Conservation (phyloP, 2,797 vertebrate species). For the Sandelia bainsii region DNA sequence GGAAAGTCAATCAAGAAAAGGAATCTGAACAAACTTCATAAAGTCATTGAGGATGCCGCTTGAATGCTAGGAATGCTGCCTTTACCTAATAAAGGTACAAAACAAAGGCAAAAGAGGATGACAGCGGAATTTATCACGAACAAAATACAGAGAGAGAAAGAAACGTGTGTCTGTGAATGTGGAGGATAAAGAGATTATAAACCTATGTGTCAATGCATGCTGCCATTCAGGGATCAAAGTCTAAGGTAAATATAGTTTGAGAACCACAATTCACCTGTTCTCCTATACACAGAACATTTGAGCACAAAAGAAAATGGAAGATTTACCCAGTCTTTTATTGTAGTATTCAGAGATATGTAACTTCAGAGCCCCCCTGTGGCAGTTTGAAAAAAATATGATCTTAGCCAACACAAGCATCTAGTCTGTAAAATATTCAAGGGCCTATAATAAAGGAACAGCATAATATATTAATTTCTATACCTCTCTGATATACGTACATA, state of each 20-base stretch:
- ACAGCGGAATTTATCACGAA: conserved; percentile 66
- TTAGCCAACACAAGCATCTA: neutral
- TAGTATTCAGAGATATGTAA: neutral
- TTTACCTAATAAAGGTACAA: conserved; percentile 58
- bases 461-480: neutral
- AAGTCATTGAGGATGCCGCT: conserved; percentile 62
- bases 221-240: neutral
- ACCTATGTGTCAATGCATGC: neutral
- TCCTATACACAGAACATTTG: neutral
- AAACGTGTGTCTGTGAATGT: conserved; percentile 2
- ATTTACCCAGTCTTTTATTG: neutral
- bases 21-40: conserved; percentile 63
- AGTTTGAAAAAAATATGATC: neutral
- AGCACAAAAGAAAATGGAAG: neutral
- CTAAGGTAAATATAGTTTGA: too few relatives aligned
- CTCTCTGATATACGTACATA: too few relatives aligned
- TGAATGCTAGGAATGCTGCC: conserved; percentile 76
- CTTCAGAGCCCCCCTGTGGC: conserved; percentile 3
- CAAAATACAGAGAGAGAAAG: conserved; percentile 12
- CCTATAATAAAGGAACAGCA: neutral
- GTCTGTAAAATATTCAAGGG: neutral
- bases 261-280: neutral
- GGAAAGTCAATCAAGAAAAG: conserved; percentile 77
- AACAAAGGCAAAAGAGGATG: conserved; percentile 53
- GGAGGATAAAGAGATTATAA: conserved; percentile 6